Conservation (phyloP, 2,113 vertebrate species). For the Nerophis ophidion region DNA sequence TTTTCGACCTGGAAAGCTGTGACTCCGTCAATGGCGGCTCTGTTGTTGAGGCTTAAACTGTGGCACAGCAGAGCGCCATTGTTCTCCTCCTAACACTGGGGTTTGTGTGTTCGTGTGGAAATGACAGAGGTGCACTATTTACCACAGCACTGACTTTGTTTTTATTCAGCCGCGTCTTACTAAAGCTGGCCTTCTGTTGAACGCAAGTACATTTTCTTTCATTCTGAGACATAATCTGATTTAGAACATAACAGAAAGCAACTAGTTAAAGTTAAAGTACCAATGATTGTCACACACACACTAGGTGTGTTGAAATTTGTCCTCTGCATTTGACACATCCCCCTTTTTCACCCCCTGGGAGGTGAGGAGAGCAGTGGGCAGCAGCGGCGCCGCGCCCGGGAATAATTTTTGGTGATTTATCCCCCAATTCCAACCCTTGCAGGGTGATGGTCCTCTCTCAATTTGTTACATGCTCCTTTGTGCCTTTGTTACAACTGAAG, state of each 20-base stretch:
- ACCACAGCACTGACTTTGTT: constrained; percentile 11
- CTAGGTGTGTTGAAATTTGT: too few species aligned
- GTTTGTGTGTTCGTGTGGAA: constrained; percentile 38
- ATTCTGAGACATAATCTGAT: not conserved
- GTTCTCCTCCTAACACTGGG: constrained; percentile 44
- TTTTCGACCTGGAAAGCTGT: constrained; percentile 7
- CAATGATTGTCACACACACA: too few species aligned
- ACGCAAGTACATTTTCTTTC: not conserved
- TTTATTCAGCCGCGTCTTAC: constrained; percentile 7
- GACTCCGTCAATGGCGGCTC: constrained; percentile 35
- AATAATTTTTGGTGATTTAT: too few species aligned
- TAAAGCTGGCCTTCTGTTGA: constrained; percentile 11
- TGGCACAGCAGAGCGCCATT: constrained; percentile 55
- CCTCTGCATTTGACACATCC: too few species aligned
- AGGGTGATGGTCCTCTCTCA: too few species aligned
- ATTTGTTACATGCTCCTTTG: too few species aligned
- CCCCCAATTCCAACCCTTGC: too few species aligned
- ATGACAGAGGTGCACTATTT: constrained; percentile 17
- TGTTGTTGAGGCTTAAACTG: constrained; percentile 28
- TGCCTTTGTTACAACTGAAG: too few species aligned
- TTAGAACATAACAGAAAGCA: not conserved
- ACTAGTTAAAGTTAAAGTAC: too few species aligned
- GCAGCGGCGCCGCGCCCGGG: too few species aligned
- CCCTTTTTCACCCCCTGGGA: too few species aligned
- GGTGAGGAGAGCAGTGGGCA: too few species aligned